These are phyloP conservation scores for Callopanchax toddi DNA, from an alignment of 2,113 vertebrate species.

Conservation along the genomic window DNA sequence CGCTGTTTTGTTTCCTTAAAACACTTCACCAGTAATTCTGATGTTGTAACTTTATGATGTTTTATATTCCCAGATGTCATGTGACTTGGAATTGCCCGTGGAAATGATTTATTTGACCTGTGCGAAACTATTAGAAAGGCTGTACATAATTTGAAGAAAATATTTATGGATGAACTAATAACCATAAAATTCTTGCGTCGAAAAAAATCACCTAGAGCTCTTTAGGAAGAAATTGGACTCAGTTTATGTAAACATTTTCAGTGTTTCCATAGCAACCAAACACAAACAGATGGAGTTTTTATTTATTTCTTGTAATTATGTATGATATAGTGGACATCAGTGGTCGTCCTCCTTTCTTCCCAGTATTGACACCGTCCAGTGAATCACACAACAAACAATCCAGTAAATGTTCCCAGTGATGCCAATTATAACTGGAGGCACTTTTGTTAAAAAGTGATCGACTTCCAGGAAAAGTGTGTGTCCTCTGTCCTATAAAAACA, in stretches of 20 bases:
- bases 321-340: constrained; percentile 26
- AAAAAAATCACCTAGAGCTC: constrained; percentile 34
- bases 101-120: constrained; percentile 15
- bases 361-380: constrained; percentile 18
- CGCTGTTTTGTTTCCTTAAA: constrained; percentile 21
- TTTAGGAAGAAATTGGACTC: constrained; percentile 15
- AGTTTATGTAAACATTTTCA: constrained; percentile 15
- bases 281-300: background rate
- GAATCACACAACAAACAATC: constrained; percentile 29
- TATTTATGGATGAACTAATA: constrained; percentile 66
- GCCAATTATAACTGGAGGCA: constrained; percentile 40
- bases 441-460: constrained; percentile 29
- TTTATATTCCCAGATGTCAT: constrained; percentile 4
- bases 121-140: constrained; percentile 12
- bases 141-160: constrained; percentile 44
- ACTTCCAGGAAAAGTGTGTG: constrained; percentile 14
- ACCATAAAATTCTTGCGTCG: constrained; percentile 65
- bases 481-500: background rate
- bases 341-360: constrained; percentile 13
- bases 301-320: constrained; percentile 12
- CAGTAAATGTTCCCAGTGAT: constrained; percentile 29
- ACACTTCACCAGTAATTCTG: constrained; percentile 3
- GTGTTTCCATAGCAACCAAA: constrained; percentile 10
- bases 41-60: background rate
- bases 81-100: constrained; percentile 22